phyloP scores from a whole-genome alignment of 2,797 vertebrate species.

The Eupleurogrammus muticus region DNA sequence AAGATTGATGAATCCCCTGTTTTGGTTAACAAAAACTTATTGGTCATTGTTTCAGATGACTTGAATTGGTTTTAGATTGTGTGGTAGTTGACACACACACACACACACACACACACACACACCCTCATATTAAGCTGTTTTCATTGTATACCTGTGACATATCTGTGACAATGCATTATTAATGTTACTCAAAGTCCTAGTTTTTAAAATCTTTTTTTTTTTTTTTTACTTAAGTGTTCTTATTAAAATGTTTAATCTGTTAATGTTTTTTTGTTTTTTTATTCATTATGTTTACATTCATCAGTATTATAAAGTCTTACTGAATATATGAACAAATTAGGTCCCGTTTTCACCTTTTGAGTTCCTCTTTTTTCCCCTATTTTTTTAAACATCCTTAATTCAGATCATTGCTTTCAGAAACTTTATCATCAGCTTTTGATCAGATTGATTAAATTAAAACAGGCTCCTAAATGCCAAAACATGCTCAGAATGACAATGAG shows the following conservation, averaged over 20 bases:
- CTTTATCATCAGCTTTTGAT: conserved; percentile 16
- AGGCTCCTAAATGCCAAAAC: conserved; percentile 26
- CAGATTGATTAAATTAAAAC: conserved; percentile 42
- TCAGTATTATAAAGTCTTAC: conserved; percentile 2
- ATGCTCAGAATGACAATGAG: conserved; percentile 41
- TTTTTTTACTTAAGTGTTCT: conserved; percentile 80
- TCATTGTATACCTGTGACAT: conserved; percentile 81
- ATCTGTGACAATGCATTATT: conserved; percentile 83
- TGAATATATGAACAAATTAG: conserved; percentile 18
- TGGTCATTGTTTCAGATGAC: conserved; percentile 84
- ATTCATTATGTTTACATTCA: conserved; percentile 32
- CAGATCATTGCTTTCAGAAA: conserved; percentile 27
- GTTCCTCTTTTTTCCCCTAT: background rate
- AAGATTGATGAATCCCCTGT: conserved; percentile 78
- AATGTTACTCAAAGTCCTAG: conserved; percentile 84
- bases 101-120: conserved; percentile 13
- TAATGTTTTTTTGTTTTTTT: conserved; percentile 69
- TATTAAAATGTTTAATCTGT: conserved; percentile 85
- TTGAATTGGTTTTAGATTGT: conserved; percentile 65
- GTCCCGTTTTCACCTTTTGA: background rate
- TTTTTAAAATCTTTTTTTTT: conserved; percentile 76
- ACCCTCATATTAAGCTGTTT: conserved; percentile 75
- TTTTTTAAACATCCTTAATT: conserved; percentile 22
- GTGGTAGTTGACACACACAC: conserved; percentile 52
- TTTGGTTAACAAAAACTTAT: conserved; percentile 77